Base-by-base conservation (phyloP, 1,140 invertebrate species). In the Drosophila saltans region DNA sequence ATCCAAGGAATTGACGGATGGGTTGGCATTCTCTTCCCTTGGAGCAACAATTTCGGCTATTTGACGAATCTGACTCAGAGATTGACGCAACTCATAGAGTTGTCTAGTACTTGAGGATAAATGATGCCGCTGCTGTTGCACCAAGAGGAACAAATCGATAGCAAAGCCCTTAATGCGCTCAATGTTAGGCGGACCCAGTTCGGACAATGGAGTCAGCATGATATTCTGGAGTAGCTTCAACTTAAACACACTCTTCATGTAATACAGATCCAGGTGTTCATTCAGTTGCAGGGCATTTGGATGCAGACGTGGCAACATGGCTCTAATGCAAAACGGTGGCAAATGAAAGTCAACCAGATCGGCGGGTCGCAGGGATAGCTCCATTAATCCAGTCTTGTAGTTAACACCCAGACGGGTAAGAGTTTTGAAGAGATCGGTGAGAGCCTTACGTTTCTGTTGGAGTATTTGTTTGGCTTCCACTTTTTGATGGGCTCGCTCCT, bases 131-230 rank as follows among this genome's bases (percentile, higher is more conserved):
- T 94, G 93, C 45, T 92, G 84, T 24, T 94, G 93, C 4, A 93
- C 93, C 63, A 96, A 81, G 0, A 97, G 74, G 78, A 96, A 93
- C 9, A 97, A 80, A 75, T 97, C 95, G 60, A 94, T 93, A 1
- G 95, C 93, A 90, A 96, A 98, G 48, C 98, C 98, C 93, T 95
- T 95, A 75, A 97, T 96, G 62, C 97, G 94, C 66, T 98, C 96
- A 57, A 97, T 95, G 75, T 97, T 96, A 43, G 95, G 95, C 0
- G 95, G 92, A 8, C 96, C 96, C 33, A 99, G 92, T 83, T 98
- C 97, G 75, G 95, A 94, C 39, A 96, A 95, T 0, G 96, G 96
- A 2, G 93, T 91, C 28, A 93, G 94, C 79, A 97, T 90, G 16
- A 95, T 93, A 56, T 93, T 93, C 21, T 95, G 94, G 6, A 98